Percentiles rank a stretch among this genome's conserved stretches.
Conservation (phyloP, 2,113 vertebrate genomes). For the Globicephala melas region DNA sequence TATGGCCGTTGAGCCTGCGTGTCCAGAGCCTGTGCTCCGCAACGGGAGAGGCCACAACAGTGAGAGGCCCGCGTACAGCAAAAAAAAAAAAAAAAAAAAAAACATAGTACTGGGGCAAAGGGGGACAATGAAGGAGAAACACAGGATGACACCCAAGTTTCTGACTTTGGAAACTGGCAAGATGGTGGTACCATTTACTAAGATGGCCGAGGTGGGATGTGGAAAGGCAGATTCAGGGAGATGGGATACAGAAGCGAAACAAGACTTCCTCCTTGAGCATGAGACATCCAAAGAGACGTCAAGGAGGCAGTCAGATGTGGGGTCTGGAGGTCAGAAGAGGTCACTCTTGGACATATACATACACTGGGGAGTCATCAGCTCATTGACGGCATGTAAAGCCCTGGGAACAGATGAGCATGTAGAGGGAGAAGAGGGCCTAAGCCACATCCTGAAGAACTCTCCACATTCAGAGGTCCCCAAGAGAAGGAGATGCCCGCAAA, state of each 20-base stretch:
- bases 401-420: accelerated
- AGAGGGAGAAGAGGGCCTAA: neutral
- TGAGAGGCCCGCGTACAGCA: no score
- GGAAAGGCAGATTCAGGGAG: neutral
- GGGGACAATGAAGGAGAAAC: neutral
- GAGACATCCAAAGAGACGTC: neutral
- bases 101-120: neutral
- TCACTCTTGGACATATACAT: neutral
- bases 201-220: neutral
- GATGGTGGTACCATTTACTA: neutral
- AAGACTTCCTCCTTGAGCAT: neutral
- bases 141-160: neutral
- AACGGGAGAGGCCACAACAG: no score
- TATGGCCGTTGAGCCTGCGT: no score
- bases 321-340: neutral
- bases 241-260: neutral
- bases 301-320: neutral
- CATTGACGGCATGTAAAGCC: neutral
- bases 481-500: neutral
- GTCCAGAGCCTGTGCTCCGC: no score
- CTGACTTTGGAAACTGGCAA: neutral
- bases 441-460: neutral
- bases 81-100: no score
- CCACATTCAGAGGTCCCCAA: neutral
- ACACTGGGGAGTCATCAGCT: neutral